Conservation (phyloP, 1,140 invertebrate genomes). For the Lordiphosa clarofinis region DNA sequence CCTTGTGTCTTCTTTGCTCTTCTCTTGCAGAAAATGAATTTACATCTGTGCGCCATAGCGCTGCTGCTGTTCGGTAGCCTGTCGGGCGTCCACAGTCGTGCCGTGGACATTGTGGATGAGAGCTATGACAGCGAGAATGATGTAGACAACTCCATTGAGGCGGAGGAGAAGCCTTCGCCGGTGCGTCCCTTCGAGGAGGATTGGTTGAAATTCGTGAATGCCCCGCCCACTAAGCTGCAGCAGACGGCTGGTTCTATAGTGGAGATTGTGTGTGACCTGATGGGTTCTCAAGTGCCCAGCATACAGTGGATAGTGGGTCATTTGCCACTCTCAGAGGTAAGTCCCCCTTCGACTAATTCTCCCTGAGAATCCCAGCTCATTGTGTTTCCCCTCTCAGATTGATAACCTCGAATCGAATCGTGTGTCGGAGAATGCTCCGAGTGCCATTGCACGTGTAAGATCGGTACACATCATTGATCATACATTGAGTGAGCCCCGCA, state of each 20-base stretch:
- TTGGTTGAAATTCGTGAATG: constrained; percentile 81
- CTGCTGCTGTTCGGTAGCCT: constrained; percentile 68
- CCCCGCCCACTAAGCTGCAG: constrained; percentile 75
- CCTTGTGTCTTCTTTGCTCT: background rate
- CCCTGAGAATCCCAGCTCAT: no score
- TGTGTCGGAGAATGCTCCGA: constrained; percentile 80
- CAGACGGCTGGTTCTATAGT: constrained; percentile 80
- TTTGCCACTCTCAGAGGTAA: constrained; percentile 81
- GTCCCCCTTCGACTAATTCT: no score
- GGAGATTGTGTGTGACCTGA: constrained; percentile 85
- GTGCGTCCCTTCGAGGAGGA: constrained; percentile 59
- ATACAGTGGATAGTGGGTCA: constrained; percentile 85
- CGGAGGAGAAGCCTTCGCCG: constrained; percentile 32
- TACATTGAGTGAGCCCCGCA: constrained; percentile 54
- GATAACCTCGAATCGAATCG: constrained; percentile 80
- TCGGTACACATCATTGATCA: constrained; percentile 83
- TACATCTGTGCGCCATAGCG: constrained; percentile 73
- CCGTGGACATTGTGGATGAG: constrained; percentile 67
- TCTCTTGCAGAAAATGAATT: constrained; percentile 78
- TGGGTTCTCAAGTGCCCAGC: constrained; percentile 85
- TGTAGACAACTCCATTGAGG: constrained; percentile 73
- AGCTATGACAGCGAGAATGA: constrained; percentile 30
- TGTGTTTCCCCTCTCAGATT: no score
- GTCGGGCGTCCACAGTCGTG: constrained; percentile 51
- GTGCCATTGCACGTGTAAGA: constrained; percentile 82